Base-by-base conservation (phyloP, 2,113 vertebrate genomes). In the Hydrolagus affinis region DNA sequence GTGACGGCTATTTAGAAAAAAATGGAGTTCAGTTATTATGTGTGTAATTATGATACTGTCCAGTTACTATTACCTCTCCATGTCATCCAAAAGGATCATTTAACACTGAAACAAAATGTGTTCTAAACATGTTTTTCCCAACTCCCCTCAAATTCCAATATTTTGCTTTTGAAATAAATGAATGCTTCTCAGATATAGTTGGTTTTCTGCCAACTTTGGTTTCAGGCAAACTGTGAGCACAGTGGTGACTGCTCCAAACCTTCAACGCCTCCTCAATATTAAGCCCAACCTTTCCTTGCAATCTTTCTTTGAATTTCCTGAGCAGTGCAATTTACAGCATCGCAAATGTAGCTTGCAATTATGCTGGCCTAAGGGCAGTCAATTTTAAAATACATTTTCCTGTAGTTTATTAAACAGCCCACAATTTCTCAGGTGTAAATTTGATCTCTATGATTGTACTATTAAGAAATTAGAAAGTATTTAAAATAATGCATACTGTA, bases 391-490 rank as follows among this genome's bases (percentile, higher is more conserved):
- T 62, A 83, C 66, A 83, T 83, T 80, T 80, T 68, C 62, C 78
- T 66, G 25, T 62, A 32, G 78, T 8, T 66, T 83, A 66, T 66
- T 66, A 66, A 83, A 68, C 25, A 21, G 62, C 78, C 60, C 15
- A 21, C 32, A 66, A 83, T 83, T 83, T 66, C 62, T 83, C 62
- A 83, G 78, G 78, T 83, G 78, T 83, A 83, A 83, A 83, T 68
- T 83, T 83, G 78, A 83, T 83, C 78, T 66, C 60, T 32, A n/a
- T 19, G 62, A 83, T 68, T 15, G 28, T 23, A 17, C 78, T 17
- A 83, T 83, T 83, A 83, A 83, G 62, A 83, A 83, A 83, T 83
- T 66, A 83, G 78, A 83, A 83, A 17, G 62, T 66, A 68, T 66
- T 68, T 66, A 83, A 83, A 64, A 83, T 66, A 68, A 68, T 66